Evolutionary conservation across 64 coral and sea anemone species (phyloP).

Genomic region (Dendronephthya gigantea): DNA sequence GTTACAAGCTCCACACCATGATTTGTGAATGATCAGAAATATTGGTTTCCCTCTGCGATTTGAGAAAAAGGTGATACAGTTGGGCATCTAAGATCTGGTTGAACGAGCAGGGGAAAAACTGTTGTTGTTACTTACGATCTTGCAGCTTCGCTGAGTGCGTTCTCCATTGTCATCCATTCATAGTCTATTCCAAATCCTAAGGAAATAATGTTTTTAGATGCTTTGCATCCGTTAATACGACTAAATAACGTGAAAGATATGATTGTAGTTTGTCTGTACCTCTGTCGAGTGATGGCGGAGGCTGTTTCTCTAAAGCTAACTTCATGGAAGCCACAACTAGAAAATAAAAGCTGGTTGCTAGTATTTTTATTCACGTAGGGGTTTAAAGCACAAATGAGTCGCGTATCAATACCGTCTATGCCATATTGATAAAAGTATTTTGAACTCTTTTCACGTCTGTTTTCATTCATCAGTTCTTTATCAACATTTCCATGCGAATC

Average conservation of each 20-base stretch:
- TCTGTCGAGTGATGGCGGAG: background rate
- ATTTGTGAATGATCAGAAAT: constrained; percentile 73
- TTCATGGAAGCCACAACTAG: background rate
- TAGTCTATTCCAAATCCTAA: background rate
- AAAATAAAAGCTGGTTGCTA: background rate
- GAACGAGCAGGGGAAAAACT: background rate
- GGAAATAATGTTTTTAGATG: background rate
- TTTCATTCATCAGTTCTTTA: background rate
- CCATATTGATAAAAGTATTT: constrained; percentile 19
- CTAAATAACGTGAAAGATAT: too few species aligned
- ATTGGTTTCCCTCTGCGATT: constrained; percentile 70
- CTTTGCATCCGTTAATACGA: too few species aligned
- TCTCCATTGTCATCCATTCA: background rate
- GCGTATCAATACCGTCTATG: background rate
- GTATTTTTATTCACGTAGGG: background rate
- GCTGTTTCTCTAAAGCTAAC: background rate
- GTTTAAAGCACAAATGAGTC: background rate
- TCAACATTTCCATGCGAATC: background rate
- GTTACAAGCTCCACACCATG: constrained; percentile 82
- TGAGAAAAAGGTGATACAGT: background rate
- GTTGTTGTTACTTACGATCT: background rate
- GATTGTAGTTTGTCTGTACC: background rate
- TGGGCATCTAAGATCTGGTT: too few species aligned
- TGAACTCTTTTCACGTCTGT: background rate
- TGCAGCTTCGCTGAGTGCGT: background rate